phyloP scores from a whole-genome alignment of 2,888 invertebrate species.

The Ichneumoninae sp. region DNA sequence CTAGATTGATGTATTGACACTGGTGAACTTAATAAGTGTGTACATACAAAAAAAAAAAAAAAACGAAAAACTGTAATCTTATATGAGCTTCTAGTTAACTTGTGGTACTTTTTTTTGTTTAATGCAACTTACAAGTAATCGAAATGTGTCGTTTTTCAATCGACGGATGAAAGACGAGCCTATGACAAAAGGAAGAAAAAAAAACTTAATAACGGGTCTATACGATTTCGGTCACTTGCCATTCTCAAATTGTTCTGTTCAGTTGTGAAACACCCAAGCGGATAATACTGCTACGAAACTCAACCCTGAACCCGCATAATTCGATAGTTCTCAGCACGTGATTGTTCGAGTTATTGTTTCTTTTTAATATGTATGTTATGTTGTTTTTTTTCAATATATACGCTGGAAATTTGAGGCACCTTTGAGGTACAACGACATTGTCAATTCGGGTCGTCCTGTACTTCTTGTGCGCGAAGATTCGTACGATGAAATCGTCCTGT shows the following conservation, averaged over 20 bases:
- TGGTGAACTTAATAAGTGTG: slow-evolving; percentile 19
- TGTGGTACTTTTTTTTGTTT: slow-evolving; percentile 6
- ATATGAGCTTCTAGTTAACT: slow-evolving; percentile 22
- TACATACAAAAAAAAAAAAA: slow-evolving; percentile 4
- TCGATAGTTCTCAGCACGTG: slow-evolving; percentile 42
- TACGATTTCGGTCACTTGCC: slow-evolving; percentile 50
- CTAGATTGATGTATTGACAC: slow-evolving; percentile 42
- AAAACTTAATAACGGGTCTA: slow-evolving; percentile 18
- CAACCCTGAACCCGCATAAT: slow-evolving; percentile 64
- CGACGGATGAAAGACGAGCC: slow-evolving; percentile 51
- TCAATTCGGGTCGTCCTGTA: background rate
- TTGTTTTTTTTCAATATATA: slow-evolving; percentile 1
- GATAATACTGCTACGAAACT: slow-evolving; percentile 75
- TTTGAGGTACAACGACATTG: slow-evolving; percentile 21
- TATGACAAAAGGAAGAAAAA: slow-evolving; percentile 25
- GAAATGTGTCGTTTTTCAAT: slow-evolving; percentile 32
- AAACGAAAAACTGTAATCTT: background rate
- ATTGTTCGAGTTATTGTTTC: slow-evolving; percentile 30
- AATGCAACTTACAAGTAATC: slow-evolving; percentile 24
- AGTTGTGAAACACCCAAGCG: slow-evolving; percentile 58
- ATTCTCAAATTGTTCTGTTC: slow-evolving; percentile 45
- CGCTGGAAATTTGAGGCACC: slow-evolving; percentile 21
- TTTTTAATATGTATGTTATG: background rate
- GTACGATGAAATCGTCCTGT: background rate
- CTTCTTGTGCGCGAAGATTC: background rate